Percentiles rank a stretch among this genome's conserved stretches.
Evolutionary conservation across 2,113 vertebrate species (phyloP).

Genomic region (Percopsis transmontana): DNA sequence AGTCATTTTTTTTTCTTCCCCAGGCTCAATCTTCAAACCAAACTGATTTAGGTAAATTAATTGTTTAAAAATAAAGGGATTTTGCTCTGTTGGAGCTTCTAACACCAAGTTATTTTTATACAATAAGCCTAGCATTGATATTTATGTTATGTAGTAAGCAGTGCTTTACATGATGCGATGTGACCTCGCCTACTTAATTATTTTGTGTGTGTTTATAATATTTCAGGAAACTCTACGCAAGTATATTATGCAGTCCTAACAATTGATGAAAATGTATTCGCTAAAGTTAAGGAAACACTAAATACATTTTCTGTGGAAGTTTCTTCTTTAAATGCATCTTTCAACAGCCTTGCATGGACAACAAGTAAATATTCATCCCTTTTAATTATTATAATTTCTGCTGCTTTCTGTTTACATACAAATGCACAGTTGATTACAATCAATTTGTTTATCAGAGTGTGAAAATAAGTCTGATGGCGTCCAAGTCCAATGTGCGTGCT

Average conservation of each 20-base stretch:
- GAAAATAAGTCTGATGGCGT: rapidly evolving
- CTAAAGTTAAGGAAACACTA: rapidly evolving
- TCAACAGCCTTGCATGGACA: conserved; percentile 4
- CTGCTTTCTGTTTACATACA: not conserved
- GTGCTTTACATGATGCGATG: no score
- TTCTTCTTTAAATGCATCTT: rapidly evolving
- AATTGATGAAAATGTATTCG: not conserved
- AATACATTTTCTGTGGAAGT: rapidly evolving
- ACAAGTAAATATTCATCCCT: conserved; percentile 57
- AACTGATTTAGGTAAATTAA: no score
- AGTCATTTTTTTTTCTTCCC: no score
- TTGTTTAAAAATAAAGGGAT: no score
- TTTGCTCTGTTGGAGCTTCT: no score
- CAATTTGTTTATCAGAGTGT: conserved; percentile 41
- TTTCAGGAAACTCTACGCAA: conserved; percentile 51
- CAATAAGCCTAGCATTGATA: no score
- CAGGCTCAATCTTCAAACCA: no score
- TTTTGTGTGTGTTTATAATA: not conserved
- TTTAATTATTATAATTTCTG: not conserved
- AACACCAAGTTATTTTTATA: no score
- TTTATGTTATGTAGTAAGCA: no score
- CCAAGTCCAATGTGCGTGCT: not conserved
- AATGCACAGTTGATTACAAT: not conserved
- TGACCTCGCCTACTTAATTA: not conserved
- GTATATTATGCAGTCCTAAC: conserved; percentile 48